A percentile compares a stretch with the other conserved stretches of the same genome.
Evolutionary conservation across 2,113 vertebrate genomes (phyloP).

Genomic region (Crypturellus undulatus): DNA sequence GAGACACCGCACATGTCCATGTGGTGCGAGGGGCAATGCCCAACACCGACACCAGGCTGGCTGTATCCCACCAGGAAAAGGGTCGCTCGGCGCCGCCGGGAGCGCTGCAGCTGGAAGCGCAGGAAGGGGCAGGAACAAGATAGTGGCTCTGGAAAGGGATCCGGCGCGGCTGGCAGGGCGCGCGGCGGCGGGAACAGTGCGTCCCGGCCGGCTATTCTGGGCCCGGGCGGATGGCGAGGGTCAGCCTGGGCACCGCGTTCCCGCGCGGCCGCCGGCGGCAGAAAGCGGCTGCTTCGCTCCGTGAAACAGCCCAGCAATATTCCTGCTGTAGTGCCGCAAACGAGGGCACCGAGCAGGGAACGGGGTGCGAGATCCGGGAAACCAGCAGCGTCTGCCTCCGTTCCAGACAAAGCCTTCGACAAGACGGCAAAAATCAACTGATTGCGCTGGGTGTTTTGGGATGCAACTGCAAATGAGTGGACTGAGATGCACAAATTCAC

Average conservation of each 20-base stretch:
- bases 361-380: too few relatives aligned
- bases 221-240: background rate
- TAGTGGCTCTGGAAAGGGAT: constrained; percentile 60
- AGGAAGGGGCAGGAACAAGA: background rate
- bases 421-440: background rate
- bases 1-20: accelerated
- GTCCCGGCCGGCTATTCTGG: constrained; percentile 68
- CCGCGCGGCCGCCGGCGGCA: too few relatives aligned
- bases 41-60: accelerated
- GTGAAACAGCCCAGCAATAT: too few relatives aligned
- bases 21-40: background rate
- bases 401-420: background rate
- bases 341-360: too few relatives aligned
- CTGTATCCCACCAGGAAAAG: accelerated
- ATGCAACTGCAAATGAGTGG: background rate
- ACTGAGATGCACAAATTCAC: background rate
- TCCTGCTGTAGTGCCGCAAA: too few relatives aligned
- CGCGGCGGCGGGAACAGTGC: constrained; percentile 46
- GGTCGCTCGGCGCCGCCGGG: background rate
- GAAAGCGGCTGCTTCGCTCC: too few relatives aligned
- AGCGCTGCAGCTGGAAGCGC: background rate
- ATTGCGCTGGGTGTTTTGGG: background rate
- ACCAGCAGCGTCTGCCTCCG: too few relatives aligned
- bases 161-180: background rate
- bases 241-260: too few relatives aligned